A percentile compares a stretch with the other conserved stretches of the same genome.
Evolutionary conservation across 2,888 invertebrate genomes (phyloP).

Genomic region (Ditula angustiorana): DNA sequence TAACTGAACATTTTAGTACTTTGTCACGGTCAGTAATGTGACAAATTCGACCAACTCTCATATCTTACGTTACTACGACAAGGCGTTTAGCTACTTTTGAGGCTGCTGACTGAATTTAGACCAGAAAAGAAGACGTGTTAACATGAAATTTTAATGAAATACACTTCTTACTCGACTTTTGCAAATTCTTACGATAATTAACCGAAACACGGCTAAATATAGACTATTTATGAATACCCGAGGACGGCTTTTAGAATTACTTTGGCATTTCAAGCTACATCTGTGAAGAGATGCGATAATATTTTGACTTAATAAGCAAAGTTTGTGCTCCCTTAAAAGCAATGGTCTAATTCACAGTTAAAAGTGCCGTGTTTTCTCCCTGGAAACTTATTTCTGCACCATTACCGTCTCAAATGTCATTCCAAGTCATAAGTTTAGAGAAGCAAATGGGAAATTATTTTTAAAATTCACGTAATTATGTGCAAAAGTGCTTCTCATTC

Average conservation of each 20-base stretch:
- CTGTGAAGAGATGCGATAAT: slow-evolving; percentile 23
- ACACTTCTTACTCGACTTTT: too few species aligned
- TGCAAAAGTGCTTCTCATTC: not conserved
- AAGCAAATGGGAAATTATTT: slow-evolving; percentile 21
- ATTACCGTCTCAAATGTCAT: slow-evolving; percentile 33
- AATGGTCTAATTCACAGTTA: slow-evolving; percentile 42
- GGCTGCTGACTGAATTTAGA: too few species aligned
- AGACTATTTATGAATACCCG: slow-evolving; percentile 2
- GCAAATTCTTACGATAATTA: too few species aligned
- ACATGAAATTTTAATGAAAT: too few species aligned
- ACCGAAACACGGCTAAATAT: not conserved
- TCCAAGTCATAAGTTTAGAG: slow-evolving; percentile 14
- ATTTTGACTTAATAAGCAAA: slow-evolving; percentile 46
- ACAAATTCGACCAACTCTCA: too few species aligned
- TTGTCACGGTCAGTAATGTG: too few species aligned
- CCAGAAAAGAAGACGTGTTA: too few species aligned
- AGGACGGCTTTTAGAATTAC: slow-evolving; percentile 14
- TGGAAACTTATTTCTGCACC: slow-evolving; percentile 30
- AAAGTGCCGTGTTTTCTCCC: slow-evolving; percentile 19
- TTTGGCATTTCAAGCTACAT: slow-evolving; percentile 15
- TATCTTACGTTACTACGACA: too few species aligned
- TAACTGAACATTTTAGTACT: too few species aligned
- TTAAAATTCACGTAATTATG: not conserved
- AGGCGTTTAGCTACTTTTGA: too few species aligned
- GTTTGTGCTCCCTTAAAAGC: slow-evolving; percentile 44